These are phyloP conservation scores for Poeciliopsis gracilis DNA, from an alignment of 2,797 vertebrate genomes.

Conservation along the genomic window DNA sequence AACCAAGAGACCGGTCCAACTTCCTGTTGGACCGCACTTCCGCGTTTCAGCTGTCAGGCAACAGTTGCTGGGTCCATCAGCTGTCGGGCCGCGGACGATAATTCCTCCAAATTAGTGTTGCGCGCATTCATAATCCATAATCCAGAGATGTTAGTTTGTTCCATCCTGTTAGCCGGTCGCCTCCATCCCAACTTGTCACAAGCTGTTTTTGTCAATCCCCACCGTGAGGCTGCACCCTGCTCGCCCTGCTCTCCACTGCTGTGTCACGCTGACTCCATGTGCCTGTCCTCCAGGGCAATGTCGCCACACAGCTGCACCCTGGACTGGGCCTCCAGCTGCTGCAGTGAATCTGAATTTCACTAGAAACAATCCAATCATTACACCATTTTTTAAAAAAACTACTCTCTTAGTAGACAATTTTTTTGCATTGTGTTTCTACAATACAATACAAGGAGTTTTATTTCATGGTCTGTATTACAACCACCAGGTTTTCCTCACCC, in stretches of 20 bases:
- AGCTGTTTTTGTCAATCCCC: slow-evolving; percentile 40
- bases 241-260: slow-evolving; percentile 1
- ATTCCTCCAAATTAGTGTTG: slow-evolving; percentile 12
- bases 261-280: slow-evolving; percentile 25
- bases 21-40: slow-evolving; percentile 16
- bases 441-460: neutral
- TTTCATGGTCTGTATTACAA: too few species aligned
- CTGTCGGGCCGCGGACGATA: slow-evolving; percentile 22
- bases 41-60: slow-evolving; percentile 51
- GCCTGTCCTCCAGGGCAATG: slow-evolving; percentile 25
- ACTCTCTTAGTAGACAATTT: neutral
- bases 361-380: neutral
- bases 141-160: slow-evolving; percentile 18
- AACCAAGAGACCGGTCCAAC: neutral
- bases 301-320: slow-evolving; percentile 18
- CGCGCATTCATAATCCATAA: slow-evolving; percentile 17
- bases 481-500: too few species aligned
- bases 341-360: neutral
- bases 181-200: slow-evolving; percentile 32
- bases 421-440: neutral
- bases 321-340: slow-evolving; percentile 10
- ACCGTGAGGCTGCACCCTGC: neutral
- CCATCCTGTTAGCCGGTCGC: slow-evolving; percentile 4
- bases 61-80: slow-evolving; percentile 54
- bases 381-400: too few species aligned